Evolutionary conservation across 2,113 vertebrate genomes (phyloP).

Genomic region (Syrmaticus mikado): DNA sequence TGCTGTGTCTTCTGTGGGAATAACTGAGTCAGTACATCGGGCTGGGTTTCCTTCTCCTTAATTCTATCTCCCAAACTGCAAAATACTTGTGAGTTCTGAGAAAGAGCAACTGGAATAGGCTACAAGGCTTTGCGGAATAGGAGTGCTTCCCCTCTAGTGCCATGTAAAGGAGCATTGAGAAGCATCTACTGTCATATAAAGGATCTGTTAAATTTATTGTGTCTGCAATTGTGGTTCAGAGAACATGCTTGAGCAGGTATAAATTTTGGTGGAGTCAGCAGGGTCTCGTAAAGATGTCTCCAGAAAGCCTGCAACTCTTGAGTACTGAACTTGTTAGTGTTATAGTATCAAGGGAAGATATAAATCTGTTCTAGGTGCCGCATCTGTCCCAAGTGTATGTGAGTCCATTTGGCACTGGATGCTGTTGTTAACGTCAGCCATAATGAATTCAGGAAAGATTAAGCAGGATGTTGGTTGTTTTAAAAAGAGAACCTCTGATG

Average conservation of each 20-base stretch:
- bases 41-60: not conserved
- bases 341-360: constrained; percentile 35
- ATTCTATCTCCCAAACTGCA: not conserved
- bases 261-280: constrained; percentile 72
- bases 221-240: constrained; percentile 54
- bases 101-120: not conserved
- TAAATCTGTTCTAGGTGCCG: constrained; percentile 52
- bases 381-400: not conserved
- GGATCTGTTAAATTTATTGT: constrained; percentile 65
- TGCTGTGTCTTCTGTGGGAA: not conserved
- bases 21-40: not conserved
- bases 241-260: constrained; percentile 45
- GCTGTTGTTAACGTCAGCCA: not conserved
- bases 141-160: not conserved
- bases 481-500: not conserved
- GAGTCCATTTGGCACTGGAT: not conserved
- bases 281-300: constrained; percentile 71
- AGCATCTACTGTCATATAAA: constrained; percentile 7
- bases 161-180: not conserved
- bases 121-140: not conserved
- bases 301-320: constrained; percentile 62
- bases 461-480: not conserved
- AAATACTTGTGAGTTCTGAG: not conserved
- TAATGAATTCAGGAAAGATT: not conserved
- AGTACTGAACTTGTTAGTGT: constrained; percentile 68